Base-by-base conservation (phyloP, 2,797 vertebrate species). In the Aeoliscus strigatus region DNA sequence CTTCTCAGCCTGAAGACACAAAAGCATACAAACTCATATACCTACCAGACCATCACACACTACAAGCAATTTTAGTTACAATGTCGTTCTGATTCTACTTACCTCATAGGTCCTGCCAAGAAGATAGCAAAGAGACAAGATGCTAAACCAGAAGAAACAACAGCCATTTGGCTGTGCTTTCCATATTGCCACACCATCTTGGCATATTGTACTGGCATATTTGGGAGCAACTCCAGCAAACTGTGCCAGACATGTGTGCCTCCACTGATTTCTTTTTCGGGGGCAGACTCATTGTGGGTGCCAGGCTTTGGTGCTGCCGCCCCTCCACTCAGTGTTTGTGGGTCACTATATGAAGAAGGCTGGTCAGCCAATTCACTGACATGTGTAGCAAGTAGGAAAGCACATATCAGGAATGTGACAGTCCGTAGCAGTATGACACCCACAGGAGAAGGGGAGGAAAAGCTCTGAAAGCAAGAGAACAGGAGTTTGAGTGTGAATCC, bases 101-200 rank as follows among this genome's bases (percentile, higher is more conserved):
- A 97, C 96, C 96, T 92, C 67, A 84, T 51, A 18, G 90, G 82
- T 30, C 95, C 95, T 0, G 90, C 94, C 52, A 97, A 77, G 53
- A 94, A 66, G 80, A 97, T 83, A 48, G 91, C 90, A 48, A 90
- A 75, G 36, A 97, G 67, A 75, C 93, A 98, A 39, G 91, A 90
- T 64, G 93, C 44, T 48, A 98, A 82, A 30, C 95, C 96, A 17
- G 88, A 57, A 5, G 86, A 79, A 11, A 86, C 90, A 0, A 96
- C 66, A 1, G 80, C 83, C 38, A 87, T 78, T 80, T 92, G 92
- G 69, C 95, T 90, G 65, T 82, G 85, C 50, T 73, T 88, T 48
- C 93, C 93, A 0, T 89, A 90, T 30, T 84, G 80, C 92, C 92
- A 96, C 0, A 80, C 83, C 0, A 79, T 41, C 1, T 71, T 78